Percentiles rank a stretch among this genome's conserved stretches.
Evolutionary conservation across 2,113 vertebrate genomes (phyloP).

Genomic region (Nibea albiflora): DNA sequence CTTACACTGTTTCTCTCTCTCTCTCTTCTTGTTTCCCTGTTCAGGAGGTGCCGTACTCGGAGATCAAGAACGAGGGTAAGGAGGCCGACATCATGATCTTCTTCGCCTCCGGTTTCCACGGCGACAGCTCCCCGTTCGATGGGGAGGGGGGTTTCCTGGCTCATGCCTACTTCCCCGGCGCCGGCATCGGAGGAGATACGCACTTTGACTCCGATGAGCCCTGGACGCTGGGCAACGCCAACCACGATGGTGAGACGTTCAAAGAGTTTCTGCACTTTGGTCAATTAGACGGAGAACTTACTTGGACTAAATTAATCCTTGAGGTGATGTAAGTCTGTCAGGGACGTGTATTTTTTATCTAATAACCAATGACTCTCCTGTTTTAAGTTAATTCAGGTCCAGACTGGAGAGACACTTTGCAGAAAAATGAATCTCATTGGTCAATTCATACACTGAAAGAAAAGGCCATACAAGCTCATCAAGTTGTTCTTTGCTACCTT

Average conservation of each 20-base stretch:
- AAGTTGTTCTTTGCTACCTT: too few relatives aligned
- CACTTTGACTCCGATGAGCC: constrained; percentile 98
- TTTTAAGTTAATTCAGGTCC: background rate
- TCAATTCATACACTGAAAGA: too few relatives aligned
- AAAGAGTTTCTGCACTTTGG: background rate
- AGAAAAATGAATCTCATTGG: too few relatives aligned
- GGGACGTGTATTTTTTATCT: too few relatives aligned
- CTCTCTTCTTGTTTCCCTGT: background rate
- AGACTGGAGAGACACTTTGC: background rate
- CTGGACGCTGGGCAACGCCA: constrained; percentile 96
- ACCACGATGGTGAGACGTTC: constrained; percentile 90
- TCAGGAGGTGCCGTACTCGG: constrained; percentile 93
- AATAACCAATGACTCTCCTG: background rate
- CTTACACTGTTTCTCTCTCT: background rate
- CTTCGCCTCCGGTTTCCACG: constrained; percentile 98
- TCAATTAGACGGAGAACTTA: background rate
- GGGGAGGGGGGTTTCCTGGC: constrained; percentile 98
- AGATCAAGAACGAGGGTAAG: constrained; percentile 96
- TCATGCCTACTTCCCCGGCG: constrained; percentile 97
- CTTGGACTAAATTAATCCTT: background rate
- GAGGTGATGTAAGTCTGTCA: too few relatives aligned
- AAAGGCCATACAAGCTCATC: too few relatives aligned
- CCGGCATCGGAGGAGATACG: constrained; percentile 97
- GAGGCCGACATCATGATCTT: constrained; percentile 99
- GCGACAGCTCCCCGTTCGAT: constrained; percentile 97